These are phyloP conservation scores for Anoplolepis gracilipes DNA, from an alignment of 1,140 invertebrate genomes.

Conservation along the genomic window DNA sequence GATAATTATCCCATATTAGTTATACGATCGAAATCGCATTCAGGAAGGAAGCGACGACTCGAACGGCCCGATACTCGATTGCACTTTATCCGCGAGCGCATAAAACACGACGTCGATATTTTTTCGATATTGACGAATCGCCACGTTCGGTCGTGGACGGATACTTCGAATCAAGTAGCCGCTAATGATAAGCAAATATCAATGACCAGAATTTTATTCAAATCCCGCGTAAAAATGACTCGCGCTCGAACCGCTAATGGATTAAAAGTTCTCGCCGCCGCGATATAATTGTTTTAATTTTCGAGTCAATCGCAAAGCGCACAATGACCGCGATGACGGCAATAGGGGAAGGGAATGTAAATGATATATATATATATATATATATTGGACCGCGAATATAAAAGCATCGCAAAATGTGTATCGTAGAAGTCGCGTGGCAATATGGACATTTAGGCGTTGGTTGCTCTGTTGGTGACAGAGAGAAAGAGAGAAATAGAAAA, in stretches of 20 bases:
- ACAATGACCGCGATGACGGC: constrained; percentile 61
- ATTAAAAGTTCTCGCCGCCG: constrained; percentile 68
- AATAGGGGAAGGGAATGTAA: constrained; percentile 49
- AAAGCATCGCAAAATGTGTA: constrained; percentile 40
- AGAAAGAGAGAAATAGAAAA: not conserved
- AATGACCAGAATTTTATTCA: constrained; percentile 58
- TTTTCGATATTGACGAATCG: constrained; percentile 19
- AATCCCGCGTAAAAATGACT: constrained; percentile 48
- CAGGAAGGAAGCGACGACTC: constrained; percentile 5
- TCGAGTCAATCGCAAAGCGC: constrained; percentile 62
- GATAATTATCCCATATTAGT: constrained; percentile 35
- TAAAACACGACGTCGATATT: constrained; percentile 38
- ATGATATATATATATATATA: no score
- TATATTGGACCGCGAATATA: constrained; percentile 41
- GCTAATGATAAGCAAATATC: constrained; percentile 59
- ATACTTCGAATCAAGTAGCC: constrained; percentile 16
- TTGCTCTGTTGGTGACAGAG: constrained; percentile 1
- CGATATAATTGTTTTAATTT: constrained; percentile 71
- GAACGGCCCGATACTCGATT: not conserved
- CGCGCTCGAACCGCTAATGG: constrained; percentile 61
- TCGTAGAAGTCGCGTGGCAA: constrained; percentile 40
- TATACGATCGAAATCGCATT: constrained; percentile 29
- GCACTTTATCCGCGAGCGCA: not conserved
- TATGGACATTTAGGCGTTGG: not conserved
- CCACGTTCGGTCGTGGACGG: constrained; percentile 1